Conservation (phyloP, 2,113 vertebrate genomes). For the Psilopogon haemacephalus region DNA sequence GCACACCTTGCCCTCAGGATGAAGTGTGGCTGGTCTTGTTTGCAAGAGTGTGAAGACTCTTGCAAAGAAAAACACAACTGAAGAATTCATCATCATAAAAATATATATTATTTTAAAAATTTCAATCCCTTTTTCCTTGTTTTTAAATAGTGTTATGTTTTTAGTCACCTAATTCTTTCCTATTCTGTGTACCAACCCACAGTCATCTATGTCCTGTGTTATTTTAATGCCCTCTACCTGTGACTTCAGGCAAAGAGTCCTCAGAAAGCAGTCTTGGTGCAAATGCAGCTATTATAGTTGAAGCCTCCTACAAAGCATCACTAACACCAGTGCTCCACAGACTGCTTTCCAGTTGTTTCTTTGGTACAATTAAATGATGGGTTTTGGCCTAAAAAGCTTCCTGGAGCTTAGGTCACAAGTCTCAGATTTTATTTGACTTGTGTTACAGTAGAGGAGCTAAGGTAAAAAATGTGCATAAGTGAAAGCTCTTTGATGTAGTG, state of each 20-base stretch:
- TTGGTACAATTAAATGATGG: slow-evolving; percentile 24
- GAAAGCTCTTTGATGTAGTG: slow-evolving; percentile 11
- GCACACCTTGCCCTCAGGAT: neutral
- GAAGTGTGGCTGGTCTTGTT: neutral
- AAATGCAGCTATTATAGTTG: neutral
- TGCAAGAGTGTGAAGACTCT: neutral
- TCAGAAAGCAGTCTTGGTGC: neutral
- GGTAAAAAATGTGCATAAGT: neutral
- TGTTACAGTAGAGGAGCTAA: neutral
- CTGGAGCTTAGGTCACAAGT: neutral
- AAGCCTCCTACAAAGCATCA: neutral
- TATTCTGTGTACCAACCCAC: neutral
- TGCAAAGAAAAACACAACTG: slow-evolving; percentile 21
- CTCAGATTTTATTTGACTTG: neutral
- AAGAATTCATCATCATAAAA: neutral
- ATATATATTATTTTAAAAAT: neutral
- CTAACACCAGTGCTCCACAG: neutral
- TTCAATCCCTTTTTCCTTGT: neutral
- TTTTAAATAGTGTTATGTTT: neutral
- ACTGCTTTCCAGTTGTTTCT: slow-evolving; percentile 8
- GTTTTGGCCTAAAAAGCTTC: neutral
- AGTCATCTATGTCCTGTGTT: neutral
- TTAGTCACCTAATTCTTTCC: neutral
- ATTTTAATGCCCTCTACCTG: neutral
- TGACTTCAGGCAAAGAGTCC: neutral